Conservation (phyloP, 2,797 vertebrate species). For the Sus cebifrons region DNA sequence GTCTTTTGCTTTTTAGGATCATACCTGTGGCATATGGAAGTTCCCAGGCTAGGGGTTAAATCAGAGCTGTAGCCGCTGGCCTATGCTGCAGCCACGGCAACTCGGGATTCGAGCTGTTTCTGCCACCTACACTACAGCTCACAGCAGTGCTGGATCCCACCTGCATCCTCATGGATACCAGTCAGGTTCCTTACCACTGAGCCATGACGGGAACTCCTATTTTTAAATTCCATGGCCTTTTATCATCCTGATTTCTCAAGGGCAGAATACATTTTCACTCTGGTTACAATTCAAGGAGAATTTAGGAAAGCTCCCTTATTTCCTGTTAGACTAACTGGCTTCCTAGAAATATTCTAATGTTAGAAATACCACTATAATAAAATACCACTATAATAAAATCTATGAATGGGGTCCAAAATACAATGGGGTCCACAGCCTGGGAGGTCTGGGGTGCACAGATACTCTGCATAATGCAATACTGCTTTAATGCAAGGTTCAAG, state of each 20-base stretch:
- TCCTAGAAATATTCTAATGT: slow-evolving; percentile 18
- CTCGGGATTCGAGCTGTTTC: too few species aligned
- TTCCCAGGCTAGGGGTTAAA: too few species aligned
- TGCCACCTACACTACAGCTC: too few species aligned
- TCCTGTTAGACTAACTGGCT: background rate
- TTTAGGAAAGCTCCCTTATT: background rate
- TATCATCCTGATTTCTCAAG: background rate
- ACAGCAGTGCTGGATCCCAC: too few species aligned
- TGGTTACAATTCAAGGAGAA: slow-evolving; percentile 3
- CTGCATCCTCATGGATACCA: too few species aligned
- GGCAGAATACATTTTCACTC: background rate
- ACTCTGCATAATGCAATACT: background rate
- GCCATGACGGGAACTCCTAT: background rate
- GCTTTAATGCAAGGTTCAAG: background rate
- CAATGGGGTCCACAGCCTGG: too few species aligned
- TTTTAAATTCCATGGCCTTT: slow-evolving; percentile 1
- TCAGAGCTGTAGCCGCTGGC: too few species aligned
- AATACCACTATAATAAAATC: background rate
- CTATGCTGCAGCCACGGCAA: too few species aligned
- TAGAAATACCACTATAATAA: background rate
- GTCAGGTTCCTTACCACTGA: too few species aligned
- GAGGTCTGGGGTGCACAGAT: background rate
- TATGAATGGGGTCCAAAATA: background rate
- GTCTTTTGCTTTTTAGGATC: background rate
- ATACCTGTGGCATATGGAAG: too few species aligned